phyloP scores from a whole-genome alignment of 2,113 vertebrate genomes.

The Corvus hawaiiensis region DNA sequence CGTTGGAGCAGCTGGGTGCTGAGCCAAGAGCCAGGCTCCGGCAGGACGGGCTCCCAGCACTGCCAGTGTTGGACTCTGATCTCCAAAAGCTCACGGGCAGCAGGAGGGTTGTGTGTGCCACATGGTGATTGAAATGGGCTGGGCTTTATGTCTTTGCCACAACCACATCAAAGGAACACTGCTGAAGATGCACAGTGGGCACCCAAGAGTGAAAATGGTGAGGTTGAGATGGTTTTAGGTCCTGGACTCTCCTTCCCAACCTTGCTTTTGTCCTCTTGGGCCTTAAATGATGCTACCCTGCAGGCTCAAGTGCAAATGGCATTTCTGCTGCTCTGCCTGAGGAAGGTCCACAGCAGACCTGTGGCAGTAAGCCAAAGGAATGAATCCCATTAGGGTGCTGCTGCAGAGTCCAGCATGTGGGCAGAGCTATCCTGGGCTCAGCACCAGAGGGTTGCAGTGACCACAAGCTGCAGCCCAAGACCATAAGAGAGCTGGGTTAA shows the following conservation, averaged over 20 bases:
- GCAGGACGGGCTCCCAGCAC: background rate
- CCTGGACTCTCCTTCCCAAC: background rate
- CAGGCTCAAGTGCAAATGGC: background rate
- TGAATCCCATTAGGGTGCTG: background rate
- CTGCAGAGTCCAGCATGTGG: accelerated
- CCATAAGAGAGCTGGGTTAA: background rate
- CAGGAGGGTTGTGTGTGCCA: accelerated
- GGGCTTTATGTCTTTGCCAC: background rate
- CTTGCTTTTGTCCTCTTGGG: background rate
- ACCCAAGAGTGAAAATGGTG: background rate
- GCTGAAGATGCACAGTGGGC: background rate
- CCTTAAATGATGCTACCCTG: no score
- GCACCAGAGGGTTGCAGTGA: background rate
- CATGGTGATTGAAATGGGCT: accelerated
- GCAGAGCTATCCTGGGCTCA: background rate
- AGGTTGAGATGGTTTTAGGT: background rate
- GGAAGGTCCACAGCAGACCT: background rate
- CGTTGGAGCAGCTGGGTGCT: background rate
- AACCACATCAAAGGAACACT: background rate
- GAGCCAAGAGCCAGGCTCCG: background rate
- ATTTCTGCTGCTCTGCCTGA: background rate
- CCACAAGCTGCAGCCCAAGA: background rate
- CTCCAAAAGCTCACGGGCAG: background rate
- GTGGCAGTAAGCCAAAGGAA: background rate
- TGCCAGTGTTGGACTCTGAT: background rate